Base-by-base conservation (phyloP, 2,797 vertebrate species). In the Lagorchestes hirsutus region DNA sequence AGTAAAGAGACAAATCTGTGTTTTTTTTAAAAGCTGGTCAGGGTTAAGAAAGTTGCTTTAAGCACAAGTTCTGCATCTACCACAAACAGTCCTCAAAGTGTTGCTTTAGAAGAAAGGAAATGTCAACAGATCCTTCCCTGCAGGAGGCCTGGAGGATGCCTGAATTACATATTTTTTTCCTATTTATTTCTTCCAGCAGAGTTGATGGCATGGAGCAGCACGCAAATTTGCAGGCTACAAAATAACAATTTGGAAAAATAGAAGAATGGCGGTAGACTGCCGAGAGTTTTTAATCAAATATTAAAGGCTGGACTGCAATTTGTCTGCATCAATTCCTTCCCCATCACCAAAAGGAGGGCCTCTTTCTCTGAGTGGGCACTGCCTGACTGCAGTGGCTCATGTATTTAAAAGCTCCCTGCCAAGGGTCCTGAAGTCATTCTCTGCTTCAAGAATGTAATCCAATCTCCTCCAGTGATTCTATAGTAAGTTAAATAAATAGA, bases 401-500 rank as follows among this genome's bases (percentile, higher is more conserved):
- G 97, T 98, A 97, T 97, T 87, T 96, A 98, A 98, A 98, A 98
- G 97, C 95, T 98, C 96, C 98, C 98, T 97, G 98, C 98, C 98
- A 98, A 98, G 98, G 98, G 98, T 98, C 98, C 98, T 98, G 98
- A 98, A 98, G 98, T 98, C 96, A 95, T 97, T 98, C 95, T 95
- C 91, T 97, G 99, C 99, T 99, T 99, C 99, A 99, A 99, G 99
- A 99, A 97, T 98, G 97, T 98, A 99, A 99, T 98, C 97, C 97
- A 98, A 99, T 98, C 97, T 99, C 98, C 98, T 98, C 98, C 98
- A 98, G 98, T 97, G 98, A 98, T 98, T 98, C 98, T 0, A 62
- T 98, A 99, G 98, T 99, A 99, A 99, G 99, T 99, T 99, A 99
- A 99, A 99, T 98, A 99, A 99, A 99, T 98, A 98, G 98, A 98